Conservation (phyloP, 2,888 invertebrate genomes). For the Aethes cnicana region DNA sequence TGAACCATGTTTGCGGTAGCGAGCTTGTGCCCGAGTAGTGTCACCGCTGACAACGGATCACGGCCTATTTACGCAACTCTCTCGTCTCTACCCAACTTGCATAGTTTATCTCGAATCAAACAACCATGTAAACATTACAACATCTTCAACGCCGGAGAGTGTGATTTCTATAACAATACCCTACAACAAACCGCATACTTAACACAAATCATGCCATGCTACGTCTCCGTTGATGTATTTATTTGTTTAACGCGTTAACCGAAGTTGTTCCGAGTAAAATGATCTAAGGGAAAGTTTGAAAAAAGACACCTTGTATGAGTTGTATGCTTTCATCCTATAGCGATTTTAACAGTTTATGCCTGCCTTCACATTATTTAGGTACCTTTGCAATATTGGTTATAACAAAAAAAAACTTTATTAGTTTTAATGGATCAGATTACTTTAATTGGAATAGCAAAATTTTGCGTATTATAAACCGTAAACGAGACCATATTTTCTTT, state of each 20-base stretch:
- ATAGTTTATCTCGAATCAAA: conserved; percentile 14
- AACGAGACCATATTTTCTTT: conserved; percentile 4
- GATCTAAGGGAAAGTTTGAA: conserved; percentile 34
- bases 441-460: neutral
- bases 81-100: conserved; percentile 21
- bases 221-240: conserved; percentile 5
- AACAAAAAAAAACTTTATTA: too few relatives aligned
- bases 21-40: conserved; percentile 38
- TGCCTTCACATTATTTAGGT: too few relatives aligned
- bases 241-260: conserved; percentile 2
- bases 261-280: conserved; percentile 12
- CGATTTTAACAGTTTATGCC: too few relatives aligned
- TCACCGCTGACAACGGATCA: conserved; percentile 43
- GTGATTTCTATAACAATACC: neutral
- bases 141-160: neutral
- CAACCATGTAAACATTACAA: conserved; percentile 20
- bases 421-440: too few relatives aligned
- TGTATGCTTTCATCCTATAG: too few relatives aligned
- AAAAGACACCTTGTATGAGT: conserved; percentile 26
- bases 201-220: conserved; percentile 2
- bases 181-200: neutral
- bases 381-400: too few relatives aligned
- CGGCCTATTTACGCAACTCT: conserved; percentile 60
- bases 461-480: too few relatives aligned
- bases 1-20: conserved; percentile 36